A percentile compares a stretch with the other conserved stretches of the same genome.
Evolutionary conservation across 2,888 invertebrate species (phyloP).

Genomic region (Myopa tessellatipennis): DNA sequence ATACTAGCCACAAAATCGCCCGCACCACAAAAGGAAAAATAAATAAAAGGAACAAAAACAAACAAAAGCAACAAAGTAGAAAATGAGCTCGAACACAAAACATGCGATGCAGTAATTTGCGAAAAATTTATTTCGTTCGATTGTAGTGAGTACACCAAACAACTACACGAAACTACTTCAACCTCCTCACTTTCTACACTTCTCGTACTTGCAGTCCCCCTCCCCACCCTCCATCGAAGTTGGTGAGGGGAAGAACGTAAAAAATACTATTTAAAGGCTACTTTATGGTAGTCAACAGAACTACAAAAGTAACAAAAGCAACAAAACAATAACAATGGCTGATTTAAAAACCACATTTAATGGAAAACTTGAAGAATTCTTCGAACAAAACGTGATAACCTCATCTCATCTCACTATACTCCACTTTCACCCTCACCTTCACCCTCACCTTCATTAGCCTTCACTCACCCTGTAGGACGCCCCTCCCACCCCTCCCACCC

Average conservation of each 20-base stretch:
- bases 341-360: constrained; percentile 30
- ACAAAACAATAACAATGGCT: constrained; percentile 23
- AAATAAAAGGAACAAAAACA: constrained; percentile 5
- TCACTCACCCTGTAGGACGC: background rate
- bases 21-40: background rate
- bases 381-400: constrained; percentile 21
- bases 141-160: background rate
- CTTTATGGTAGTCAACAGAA: background rate
- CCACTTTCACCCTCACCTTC: background rate
- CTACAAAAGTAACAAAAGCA: background rate
- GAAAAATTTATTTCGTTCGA: constrained; percentile 17
- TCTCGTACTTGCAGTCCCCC: background rate
- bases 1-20: constrained; percentile 8
- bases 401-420: background rate
- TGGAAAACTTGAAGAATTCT: constrained; percentile 15
- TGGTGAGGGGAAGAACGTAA: constrained; percentile 2
- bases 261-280: constrained; percentile 28
- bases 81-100: constrained; percentile 2
- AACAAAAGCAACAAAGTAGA: background rate
- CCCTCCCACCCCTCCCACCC: too few relatives aligned
- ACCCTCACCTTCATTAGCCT: background rate
- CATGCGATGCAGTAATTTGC: constrained; percentile 34
- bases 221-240: background rate
- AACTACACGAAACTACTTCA: background rate
- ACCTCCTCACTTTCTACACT: background rate